phyloP scores from a whole-genome alignment of 2,113 vertebrate species.

The Rhynchomys soricoides region DNA sequence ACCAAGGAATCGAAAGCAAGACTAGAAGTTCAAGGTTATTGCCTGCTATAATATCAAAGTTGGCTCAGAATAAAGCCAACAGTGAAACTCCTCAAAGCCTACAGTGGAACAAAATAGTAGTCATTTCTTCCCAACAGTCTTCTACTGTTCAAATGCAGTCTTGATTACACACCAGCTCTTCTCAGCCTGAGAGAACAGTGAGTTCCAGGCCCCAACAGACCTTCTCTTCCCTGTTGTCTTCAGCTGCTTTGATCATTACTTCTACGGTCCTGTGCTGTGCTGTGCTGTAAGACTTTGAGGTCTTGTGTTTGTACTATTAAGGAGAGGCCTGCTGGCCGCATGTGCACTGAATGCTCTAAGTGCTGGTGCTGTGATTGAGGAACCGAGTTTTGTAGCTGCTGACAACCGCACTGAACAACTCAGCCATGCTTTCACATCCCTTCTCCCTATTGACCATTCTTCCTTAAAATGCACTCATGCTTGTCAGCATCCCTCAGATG shows the following conservation, averaged over 20 bases:
- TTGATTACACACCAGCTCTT: constrained; percentile 21
- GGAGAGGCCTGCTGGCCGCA: neutral
- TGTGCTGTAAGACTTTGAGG: neutral
- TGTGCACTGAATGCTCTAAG: constrained; percentile 8
- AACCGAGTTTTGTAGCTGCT: constrained; percentile 30
- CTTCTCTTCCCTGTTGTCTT: neutral
- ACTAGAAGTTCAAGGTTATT: neutral
- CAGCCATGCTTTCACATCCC: constrained; percentile 21
- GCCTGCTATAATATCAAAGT: neutral
- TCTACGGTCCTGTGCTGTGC: neutral
- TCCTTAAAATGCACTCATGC: constrained; percentile 21
- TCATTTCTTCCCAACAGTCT: neutral
- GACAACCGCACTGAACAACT: neutral
- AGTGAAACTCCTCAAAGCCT: neutral
- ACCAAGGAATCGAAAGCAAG: neutral
- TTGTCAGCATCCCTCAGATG: constrained; percentile 8
- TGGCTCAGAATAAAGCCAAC: neutral
- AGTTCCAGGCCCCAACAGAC: neutral
- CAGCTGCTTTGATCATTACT: neutral
- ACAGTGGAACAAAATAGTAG: neutral
- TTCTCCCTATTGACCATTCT: neutral
- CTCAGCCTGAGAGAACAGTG: neutral
- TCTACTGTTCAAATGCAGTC: neutral
- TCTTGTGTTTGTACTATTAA: neutral
- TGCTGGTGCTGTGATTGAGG: neutral